Conservation (phyloP, 2,888 invertebrate species). For the Myopa tessellatipennis region DNA sequence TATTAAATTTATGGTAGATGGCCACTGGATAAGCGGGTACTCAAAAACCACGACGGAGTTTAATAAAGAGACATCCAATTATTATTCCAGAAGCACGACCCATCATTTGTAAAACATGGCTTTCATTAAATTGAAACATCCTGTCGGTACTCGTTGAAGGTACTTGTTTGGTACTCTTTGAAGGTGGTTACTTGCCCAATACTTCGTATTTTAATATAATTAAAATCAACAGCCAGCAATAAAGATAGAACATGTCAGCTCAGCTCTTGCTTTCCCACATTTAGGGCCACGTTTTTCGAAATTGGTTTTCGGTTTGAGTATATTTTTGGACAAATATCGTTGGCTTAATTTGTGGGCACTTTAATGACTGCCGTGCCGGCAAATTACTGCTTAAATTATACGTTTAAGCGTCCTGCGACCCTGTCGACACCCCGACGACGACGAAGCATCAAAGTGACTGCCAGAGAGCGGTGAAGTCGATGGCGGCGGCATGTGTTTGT, state of each 20-base stretch:
- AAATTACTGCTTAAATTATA: conserved; percentile 28
- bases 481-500: background rate
- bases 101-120: conserved; percentile 3
- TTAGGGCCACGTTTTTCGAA: background rate
- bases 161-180: background rate
- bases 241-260: background rate
- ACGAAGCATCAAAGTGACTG: background rate
- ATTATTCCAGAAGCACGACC: background rate
- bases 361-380: conserved; percentile 4
- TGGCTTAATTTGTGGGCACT: conserved; percentile 10
- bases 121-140: background rate
- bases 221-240: background rate
- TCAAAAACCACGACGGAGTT: no score
- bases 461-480: background rate
- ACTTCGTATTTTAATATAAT: conserved; percentile 8
- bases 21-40: no score
- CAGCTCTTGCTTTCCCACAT: background rate
- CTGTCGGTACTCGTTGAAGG: background rate
- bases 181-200: background rate
- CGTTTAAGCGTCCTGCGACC: background rate
- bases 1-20: no score
- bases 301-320: background rate
- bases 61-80: background rate
- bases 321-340: background rate
- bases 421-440: background rate